Percentiles rank a stretch among this genome's conserved stretches.
phyloP scores from a whole-genome alignment of 2,888 invertebrate genomes.

The Thymelicus sylvestris region DNA sequence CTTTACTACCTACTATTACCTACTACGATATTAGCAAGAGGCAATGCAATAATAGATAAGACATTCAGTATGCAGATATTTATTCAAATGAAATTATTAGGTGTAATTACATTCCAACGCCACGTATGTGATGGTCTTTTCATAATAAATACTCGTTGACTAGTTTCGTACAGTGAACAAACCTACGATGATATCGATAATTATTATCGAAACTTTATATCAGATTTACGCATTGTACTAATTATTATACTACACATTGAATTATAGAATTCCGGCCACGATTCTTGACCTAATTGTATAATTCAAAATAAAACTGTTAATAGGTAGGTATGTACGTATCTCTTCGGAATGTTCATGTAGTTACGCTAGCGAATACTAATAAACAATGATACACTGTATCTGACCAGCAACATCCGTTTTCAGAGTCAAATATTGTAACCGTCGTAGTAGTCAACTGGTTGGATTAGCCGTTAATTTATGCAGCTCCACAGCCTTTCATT shows the following conservation, averaged over 20 bases:
- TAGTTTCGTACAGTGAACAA: slow-evolving; percentile 54
- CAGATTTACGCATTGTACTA: background rate
- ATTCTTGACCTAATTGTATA: background rate
- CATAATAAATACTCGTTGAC: slow-evolving; percentile 80
- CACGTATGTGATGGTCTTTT: slow-evolving; percentile 62
- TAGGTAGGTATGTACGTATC: slow-evolving; percentile 12
- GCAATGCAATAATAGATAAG: slow-evolving; percentile 65
- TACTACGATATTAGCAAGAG: slow-evolving; percentile 40
- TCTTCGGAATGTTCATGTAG: slow-evolving; percentile 19
- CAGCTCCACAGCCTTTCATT: too few relatives aligned
- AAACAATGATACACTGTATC: slow-evolving; percentile 17
- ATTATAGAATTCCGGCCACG: slow-evolving; percentile 8
- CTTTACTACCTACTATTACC: slow-evolving; percentile 23
- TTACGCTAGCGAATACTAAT: slow-evolving; percentile 22
- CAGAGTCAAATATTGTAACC: background rate
- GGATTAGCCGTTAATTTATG: too few relatives aligned
- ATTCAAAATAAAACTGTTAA: slow-evolving; percentile 8
- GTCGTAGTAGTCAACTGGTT: too few relatives aligned
- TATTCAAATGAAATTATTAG: slow-evolving; percentile 76
- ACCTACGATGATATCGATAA: slow-evolving; percentile 2
- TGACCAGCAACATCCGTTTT: background rate
- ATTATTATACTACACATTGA: background rate
- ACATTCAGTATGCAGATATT: slow-evolving; percentile 72
- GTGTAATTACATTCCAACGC: slow-evolving; percentile 75
- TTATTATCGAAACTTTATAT: background rate